Evolutionary conservation across 2,888 invertebrate species (phyloP).

Genomic region (Ectemnius lituratus): DNA sequence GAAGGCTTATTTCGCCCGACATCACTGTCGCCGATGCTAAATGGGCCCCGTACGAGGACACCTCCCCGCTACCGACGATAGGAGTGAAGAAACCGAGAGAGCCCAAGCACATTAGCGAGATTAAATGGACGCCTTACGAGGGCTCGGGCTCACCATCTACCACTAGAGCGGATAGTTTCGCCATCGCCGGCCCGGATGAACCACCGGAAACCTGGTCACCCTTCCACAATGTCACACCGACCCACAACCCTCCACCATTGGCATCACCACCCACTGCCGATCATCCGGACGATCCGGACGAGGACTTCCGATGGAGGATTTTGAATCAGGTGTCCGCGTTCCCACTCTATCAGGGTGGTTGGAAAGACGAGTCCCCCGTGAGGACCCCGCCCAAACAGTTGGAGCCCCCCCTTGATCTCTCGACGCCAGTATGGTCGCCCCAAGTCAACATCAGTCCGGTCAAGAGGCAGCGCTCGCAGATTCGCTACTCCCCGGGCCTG

Average conservation of each 20-base stretch:
- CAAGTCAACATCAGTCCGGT: constrained; percentile 55
- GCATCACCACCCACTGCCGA: constrained; percentile 51
- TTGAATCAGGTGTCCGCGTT: constrained; percentile 74
- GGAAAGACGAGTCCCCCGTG: constrained; percentile 74
- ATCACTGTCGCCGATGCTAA: constrained; percentile 70
- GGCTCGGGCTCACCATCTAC: constrained; percentile 55
- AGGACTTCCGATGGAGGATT: constrained; percentile 72
- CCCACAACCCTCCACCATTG: constrained; percentile 71
- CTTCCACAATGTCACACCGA: constrained; percentile 72
- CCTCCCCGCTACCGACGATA: constrained; percentile 72
- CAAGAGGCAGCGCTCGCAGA: constrained; percentile 42
- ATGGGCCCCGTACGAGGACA: constrained; percentile 74
- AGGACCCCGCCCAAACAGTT: constrained; percentile 63
- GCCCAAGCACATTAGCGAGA: constrained; percentile 71
- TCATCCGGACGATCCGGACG: constrained; percentile 54
- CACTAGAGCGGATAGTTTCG: constrained; percentile 34
- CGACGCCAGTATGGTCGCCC: constrained; percentile 71
- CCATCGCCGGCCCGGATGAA: constrained; percentile 60
- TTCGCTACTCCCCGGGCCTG: constrained; percentile 36
- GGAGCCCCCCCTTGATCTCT: constrained; percentile 58
- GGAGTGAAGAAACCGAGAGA: constrained; percentile 71
- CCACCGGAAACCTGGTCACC: constrained; percentile 60
- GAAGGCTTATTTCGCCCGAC: constrained; percentile 73
- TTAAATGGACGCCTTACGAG: constrained; percentile 73
- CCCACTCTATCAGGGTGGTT: constrained; percentile 75